Base-by-base conservation (phyloP, 2,888 invertebrate species). In the Pterobdella sp. region DNA sequence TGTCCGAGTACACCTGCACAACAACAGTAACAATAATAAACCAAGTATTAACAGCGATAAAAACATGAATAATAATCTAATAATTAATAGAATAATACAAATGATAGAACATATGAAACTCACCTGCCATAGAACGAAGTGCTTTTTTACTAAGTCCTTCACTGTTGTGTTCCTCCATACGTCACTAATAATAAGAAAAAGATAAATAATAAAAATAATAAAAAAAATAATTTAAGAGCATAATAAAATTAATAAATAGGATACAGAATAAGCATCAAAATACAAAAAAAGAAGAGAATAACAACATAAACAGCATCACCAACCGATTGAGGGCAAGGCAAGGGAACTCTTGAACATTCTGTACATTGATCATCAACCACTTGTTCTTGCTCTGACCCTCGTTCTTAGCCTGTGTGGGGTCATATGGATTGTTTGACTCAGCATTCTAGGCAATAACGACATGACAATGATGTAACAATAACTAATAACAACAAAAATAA, bases 301-400 rank as follows among this genome's bases (percentile, higher is more conserved):
- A 42, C 7, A 14, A 42, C 7, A 14, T 42, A 14, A 18, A 18
- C 42, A 42, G 42, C 10, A 18, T 7, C 18, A 26, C 4, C 4
- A 7, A 56, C 60, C 60, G 18, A 82, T 90, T 89, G 67, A 90
- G 83, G 14, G 88, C 86, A 82, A 90, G 89, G 77, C 89, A 90
- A 32, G 87, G 84, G 80, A 90, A 90, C 81, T 88, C 88, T 77
- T 87, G 86, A 34, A 88, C 86, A 81, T 89, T 87, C 80, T 90
- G 90, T 10, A 90, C 86, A 80, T 90, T 90, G 0, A 90, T 88
- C 78, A 90, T 83, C 34, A 90, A 80, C 90, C 90, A 90, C 73
- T 87, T 86, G 78, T 88, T 87, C 26, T 85, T 82, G 1, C 76
- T 81, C 80, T 77, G 86, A 84, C 73, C 89, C 86, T 87, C 84